A percentile compares a stretch with the other conserved stretches of the same genome.
Conservation (phyloP, 2,888 invertebrate species). For the Diloba caeruleocephala region DNA sequence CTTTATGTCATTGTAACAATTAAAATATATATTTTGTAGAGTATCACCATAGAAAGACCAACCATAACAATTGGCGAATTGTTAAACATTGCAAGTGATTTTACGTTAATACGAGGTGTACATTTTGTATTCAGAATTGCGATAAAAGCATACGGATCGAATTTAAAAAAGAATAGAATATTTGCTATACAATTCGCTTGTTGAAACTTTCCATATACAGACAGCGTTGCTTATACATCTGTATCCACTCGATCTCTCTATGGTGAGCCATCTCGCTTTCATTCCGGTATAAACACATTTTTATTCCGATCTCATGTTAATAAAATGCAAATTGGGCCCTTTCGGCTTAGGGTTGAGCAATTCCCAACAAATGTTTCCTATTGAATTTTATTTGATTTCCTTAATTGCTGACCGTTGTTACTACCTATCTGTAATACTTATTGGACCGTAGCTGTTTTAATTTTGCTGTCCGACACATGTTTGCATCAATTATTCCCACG, state of each 20-base stretch:
- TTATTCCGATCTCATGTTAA: constrained; percentile 84
- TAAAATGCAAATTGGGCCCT: constrained; percentile 85
- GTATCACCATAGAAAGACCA: neutral
- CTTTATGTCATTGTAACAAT: constrained; percentile 7
- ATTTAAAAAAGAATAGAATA: constrained; percentile 26
- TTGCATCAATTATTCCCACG: constrained; percentile 40
- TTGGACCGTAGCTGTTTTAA: constrained; percentile 56
- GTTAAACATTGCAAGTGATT: too few relatives aligned
- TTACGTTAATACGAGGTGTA: constrained; percentile 11
- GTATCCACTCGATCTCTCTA: constrained; percentile 78
- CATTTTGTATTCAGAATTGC: constrained; percentile 19
- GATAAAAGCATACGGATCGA: constrained; percentile 21
- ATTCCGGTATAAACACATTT: constrained; percentile 85
- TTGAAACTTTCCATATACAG: constrained; percentile 64
- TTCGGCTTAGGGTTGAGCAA: constrained; percentile 83
- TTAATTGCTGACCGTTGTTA: constrained; percentile 75
- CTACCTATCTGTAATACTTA: constrained; percentile 60
- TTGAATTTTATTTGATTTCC: constrained; percentile 81
- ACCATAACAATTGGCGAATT: constrained; percentile 9
- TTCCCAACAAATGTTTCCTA: constrained; percentile 84
- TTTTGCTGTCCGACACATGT: constrained; percentile 48
- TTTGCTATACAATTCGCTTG: constrained; percentile 31
- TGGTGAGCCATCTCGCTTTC: constrained; percentile 76
- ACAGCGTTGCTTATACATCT: constrained; percentile 71
- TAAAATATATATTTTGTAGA: neutral